These are phyloP conservation scores for Pseudochromis fuscus DNA, from an alignment of 2,797 vertebrate species.

Conservation along the genomic window DNA sequence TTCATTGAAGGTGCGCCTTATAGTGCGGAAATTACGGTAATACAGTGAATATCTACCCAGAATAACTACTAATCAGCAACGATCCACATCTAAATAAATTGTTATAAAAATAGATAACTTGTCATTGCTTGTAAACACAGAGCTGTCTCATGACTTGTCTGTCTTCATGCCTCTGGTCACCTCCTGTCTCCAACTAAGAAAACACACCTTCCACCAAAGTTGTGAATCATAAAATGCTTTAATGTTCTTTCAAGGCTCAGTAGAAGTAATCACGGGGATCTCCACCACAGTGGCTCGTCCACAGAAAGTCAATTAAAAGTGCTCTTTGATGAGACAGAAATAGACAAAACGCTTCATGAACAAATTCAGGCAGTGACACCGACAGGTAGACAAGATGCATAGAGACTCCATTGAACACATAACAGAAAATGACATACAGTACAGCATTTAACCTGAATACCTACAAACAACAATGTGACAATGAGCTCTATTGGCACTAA, in stretches of 20 bases:
- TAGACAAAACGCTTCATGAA: conserved; percentile 40
- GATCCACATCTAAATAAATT: too few species aligned
- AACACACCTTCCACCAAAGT: conserved; percentile 16
- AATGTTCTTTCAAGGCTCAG: conserved; percentile 75
- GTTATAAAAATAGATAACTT: too few species aligned
- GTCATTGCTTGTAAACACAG: too few species aligned
- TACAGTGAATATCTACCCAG: too few species aligned
- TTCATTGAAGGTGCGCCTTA: too few species aligned
- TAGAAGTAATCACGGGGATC: conserved; percentile 40
- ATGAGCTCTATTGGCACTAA: conserved; percentile 44
- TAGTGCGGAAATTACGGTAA: too few species aligned
- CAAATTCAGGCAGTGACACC: conserved; percentile 64
- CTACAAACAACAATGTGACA: conserved; percentile 37
- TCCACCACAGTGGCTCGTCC: conserved; percentile 60
- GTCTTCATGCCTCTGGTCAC: neutral
- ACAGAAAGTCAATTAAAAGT: conserved; percentile 58
- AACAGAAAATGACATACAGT: conserved; percentile 43
- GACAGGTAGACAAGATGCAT: conserved; percentile 56
- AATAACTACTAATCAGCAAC: too few species aligned
- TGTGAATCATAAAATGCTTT: conserved; percentile 72
- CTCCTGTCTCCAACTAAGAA: conserved; percentile 3
- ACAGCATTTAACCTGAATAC: conserved; percentile 41
- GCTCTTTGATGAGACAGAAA: conserved; percentile 51
- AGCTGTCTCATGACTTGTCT: neutral
- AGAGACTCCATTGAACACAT: conserved; percentile 42